These are phyloP conservation scores for Prochilodus magdalenae DNA, from an alignment of 2,113 vertebrate species.

Conservation along the genomic window DNA sequence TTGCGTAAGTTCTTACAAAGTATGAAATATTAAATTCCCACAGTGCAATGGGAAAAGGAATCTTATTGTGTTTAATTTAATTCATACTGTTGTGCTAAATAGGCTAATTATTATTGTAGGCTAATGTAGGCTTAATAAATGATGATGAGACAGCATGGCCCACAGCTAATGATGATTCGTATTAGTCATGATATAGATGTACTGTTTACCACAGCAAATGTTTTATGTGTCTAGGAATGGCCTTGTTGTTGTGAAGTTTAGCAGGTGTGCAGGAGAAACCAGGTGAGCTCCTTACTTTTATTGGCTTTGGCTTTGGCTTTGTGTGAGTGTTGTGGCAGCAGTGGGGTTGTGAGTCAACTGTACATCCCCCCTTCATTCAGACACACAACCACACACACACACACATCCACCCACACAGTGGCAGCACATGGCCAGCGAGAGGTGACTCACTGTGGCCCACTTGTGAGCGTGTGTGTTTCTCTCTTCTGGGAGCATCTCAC, in stretches of 20 bases:
- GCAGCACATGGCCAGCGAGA: slow-evolving; percentile 65
- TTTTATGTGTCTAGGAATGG: background rate
- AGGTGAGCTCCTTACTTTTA: slow-evolving; percentile 27
- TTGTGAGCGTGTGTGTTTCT: slow-evolving; percentile 47
- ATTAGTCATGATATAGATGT: background rate
- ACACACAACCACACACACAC: slow-evolving; percentile 41
- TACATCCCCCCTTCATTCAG: background rate
- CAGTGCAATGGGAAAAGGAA: background rate
- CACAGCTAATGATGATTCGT: background rate
- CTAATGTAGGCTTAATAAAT: background rate
- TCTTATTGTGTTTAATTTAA: background rate
- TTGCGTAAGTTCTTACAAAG: no score
- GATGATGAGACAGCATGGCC: slow-evolving; percentile 19
- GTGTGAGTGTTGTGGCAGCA: slow-evolving; percentile 19
- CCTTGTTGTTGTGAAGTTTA: background rate
- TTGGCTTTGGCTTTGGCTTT: slow-evolving; percentile 8
- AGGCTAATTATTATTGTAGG: no score
- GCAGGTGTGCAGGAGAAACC: slow-evolving; percentile 33
- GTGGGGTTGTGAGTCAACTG: slow-evolving; percentile 18
- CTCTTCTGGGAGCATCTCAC: slow-evolving; percentile 73
- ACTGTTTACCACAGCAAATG: background rate
- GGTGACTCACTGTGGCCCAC: slow-evolving; percentile 68
- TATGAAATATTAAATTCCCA: no score
- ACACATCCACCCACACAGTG: slow-evolving; percentile 42
- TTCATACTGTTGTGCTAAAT: background rate